Conservation (phyloP, 2,888 invertebrate species). For the Lithodes maja region DNA sequence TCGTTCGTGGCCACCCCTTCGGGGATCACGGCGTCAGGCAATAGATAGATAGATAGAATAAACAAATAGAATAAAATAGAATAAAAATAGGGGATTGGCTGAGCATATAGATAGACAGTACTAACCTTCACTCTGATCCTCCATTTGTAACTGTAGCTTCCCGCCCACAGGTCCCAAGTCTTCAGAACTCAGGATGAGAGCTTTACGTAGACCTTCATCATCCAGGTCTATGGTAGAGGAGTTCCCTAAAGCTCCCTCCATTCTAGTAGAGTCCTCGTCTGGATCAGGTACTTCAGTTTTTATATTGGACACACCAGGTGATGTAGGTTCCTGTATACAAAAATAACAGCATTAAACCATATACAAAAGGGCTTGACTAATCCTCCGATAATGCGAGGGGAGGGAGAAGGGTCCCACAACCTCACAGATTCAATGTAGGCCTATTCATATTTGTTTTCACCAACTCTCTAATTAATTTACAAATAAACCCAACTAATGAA, state of each 20-base stretch:
- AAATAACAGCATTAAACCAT: not conserved
- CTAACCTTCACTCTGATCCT: conserved; percentile 79
- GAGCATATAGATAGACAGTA: too few species aligned
- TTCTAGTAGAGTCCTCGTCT: conserved; percentile 36
- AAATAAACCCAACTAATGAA: too few species aligned
- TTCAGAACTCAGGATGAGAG: conserved; percentile 84
- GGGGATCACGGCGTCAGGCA: too few species aligned
- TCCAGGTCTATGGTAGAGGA: conserved; percentile 59
- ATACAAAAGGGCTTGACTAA: not conserved
- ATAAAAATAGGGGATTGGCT: too few species aligned
- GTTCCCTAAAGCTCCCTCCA: conserved; percentile 37
- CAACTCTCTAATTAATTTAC: too few species aligned
- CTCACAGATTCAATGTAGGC: too few species aligned
- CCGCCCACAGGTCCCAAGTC: conserved; percentile 85
- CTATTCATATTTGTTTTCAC: too few species aligned
- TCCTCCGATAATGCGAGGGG: too few species aligned
- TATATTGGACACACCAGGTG: conserved; percentile 73
- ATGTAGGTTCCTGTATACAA: conserved; percentile 73
- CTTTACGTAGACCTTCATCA: conserved; percentile 78
- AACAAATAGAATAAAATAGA: too few species aligned
- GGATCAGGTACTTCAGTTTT: conserved; percentile 76
- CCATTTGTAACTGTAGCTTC: conserved; percentile 83
- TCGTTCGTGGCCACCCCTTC: too few species aligned
- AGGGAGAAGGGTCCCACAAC: not conserved
- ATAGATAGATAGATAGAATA: too few species aligned